phyloP scores from a whole-genome alignment of 2,113 vertebrate species.

The Siniperca chuatsi region DNA sequence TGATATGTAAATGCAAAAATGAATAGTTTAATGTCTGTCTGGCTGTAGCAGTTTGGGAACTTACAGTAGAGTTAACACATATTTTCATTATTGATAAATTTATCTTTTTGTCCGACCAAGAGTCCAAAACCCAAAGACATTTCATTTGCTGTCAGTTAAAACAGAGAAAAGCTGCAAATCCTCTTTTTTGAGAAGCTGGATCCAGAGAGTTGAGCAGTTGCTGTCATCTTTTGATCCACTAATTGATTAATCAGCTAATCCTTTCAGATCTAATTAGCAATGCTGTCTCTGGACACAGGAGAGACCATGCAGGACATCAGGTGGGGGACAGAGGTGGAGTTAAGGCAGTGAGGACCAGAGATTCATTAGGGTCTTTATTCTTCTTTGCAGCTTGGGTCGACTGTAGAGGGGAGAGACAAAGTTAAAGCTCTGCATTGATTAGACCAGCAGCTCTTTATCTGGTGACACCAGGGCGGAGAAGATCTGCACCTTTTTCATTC shows the following conservation, averaged over 20 bases:
- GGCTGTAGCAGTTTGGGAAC: neutral
- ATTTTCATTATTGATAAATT: neutral
- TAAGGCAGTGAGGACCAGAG: slow-evolving; percentile 81
- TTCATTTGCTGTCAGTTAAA: neutral
- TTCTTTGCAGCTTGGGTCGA: neutral
- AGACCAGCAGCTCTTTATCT: neutral
- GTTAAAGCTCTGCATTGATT: neutral
- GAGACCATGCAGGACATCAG: slow-evolving; percentile 56
- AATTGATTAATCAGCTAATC: neutral
- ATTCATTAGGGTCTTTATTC: slow-evolving; percentile 66
- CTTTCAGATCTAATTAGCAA: neutral
- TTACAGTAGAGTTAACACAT: neutral
- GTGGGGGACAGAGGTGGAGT: slow-evolving; percentile 52
- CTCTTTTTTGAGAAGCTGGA: neutral
- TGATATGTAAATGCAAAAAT: neutral
- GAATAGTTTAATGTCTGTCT: neutral
- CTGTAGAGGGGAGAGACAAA: slow-evolving; percentile 13
- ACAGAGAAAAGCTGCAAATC: neutral
- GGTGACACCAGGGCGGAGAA: neutral
- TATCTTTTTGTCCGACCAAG: neutral
- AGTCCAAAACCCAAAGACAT: neutral
- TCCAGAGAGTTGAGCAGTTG: neutral
- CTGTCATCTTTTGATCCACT: neutral
- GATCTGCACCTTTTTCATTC: neutral
- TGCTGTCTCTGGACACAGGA: neutral